phyloP scores from a whole-genome alignment of 2,888 invertebrate species.

The Hypolimnas misippus region DNA sequence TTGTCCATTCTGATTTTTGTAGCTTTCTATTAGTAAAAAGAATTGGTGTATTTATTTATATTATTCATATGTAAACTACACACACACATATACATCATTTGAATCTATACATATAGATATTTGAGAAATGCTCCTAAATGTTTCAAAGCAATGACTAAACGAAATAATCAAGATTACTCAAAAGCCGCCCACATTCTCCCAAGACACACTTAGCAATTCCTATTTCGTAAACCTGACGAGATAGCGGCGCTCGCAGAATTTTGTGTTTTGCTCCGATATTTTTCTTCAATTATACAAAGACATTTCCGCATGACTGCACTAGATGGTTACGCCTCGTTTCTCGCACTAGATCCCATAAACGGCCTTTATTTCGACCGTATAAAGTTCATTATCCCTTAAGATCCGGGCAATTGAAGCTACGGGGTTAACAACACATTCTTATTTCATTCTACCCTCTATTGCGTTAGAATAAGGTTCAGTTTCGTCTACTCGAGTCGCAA shows the following conservation, averaged over 20 bases:
- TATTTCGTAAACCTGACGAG: slow-evolving; percentile 8
- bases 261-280: slow-evolving; percentile 33
- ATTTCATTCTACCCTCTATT: slow-evolving; percentile 2
- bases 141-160: neutral
- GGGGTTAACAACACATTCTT: slow-evolving; percentile 35
- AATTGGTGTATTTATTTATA: no score
- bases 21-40: no score
- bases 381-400: slow-evolving; percentile 31
- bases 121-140: neutral
- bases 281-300: slow-evolving; percentile 44
- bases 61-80: no score
- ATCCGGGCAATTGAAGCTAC: slow-evolving; percentile 28
- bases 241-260: neutral
- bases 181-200: neutral
- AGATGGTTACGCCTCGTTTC: slow-evolving; percentile 34
- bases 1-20: no score
- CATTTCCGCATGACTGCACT: slow-evolving; percentile 42
- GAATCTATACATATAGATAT: no score
- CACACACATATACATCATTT: no score
- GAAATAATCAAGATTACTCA: neutral
- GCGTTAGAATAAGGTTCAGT: neutral
- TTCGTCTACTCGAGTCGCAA: neutral
- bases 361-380: slow-evolving; percentile 32
- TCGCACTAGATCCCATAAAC: slow-evolving; percentile 13
- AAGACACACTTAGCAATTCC: neutral